Evolutionary conservation across 1,140 invertebrate genomes (phyloP).

Genomic region (Whitmania pigra): DNA sequence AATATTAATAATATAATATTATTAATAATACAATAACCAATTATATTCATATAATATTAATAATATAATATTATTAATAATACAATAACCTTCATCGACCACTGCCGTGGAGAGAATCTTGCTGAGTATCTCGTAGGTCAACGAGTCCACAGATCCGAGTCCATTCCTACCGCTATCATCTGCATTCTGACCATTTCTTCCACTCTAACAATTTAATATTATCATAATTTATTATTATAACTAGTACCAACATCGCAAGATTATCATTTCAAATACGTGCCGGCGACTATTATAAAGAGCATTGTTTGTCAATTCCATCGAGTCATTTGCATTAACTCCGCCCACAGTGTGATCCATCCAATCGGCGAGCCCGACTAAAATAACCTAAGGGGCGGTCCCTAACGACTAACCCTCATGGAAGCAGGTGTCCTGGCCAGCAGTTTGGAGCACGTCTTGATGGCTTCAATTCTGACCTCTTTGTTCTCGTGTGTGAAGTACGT

Average conservation of each 20-base stretch:
- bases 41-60: neutral
- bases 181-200: neutral
- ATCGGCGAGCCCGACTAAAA: too few species aligned
- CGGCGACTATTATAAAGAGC: too few species aligned
- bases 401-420: too few species aligned
- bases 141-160: constrained; percentile 58
- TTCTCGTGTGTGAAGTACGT: constrained; percentile 81
- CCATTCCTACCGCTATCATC: neutral
- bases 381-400: too few species aligned
- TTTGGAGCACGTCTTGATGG: constrained; percentile 80
- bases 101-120: constrained; percentile 86
- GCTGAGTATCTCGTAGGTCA: constrained; percentile 74
- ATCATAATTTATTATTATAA: neutral
- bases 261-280: too few species aligned
- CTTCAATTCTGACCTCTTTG: constrained; percentile 79
- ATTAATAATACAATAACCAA: too few species aligned
- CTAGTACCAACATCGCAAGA: neutral
- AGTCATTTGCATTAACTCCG: too few species aligned
- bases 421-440: constrained; percentile 51
- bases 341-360: too few species aligned
- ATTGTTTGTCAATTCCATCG: too few species aligned
- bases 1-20: neutral
- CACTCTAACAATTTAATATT: neutral
- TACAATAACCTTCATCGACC: constrained; percentile 61
- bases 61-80: neutral